These are phyloP conservation scores for Spodoptera exigua DNA, from an alignment of 2,888 invertebrate species.

Conservation along the genomic window DNA sequence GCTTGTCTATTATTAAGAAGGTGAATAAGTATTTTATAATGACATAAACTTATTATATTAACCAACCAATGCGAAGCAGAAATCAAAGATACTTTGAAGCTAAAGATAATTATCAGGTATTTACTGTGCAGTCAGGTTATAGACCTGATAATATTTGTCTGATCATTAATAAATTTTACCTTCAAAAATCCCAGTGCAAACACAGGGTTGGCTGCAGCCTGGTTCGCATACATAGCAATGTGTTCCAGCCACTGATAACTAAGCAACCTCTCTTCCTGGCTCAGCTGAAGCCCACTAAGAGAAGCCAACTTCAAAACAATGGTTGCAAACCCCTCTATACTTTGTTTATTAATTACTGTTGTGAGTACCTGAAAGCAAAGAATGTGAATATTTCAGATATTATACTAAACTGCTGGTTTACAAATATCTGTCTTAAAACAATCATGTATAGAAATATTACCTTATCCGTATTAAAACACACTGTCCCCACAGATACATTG, in stretches of 20 bases:
- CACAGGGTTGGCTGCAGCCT: constrained; percentile 77
- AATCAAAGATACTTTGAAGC: too few relatives aligned
- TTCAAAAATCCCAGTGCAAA: constrained; percentile 86
- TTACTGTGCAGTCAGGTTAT: background rate
- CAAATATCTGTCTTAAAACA: background rate
- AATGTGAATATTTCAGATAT: constrained; percentile 7
- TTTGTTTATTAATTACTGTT: constrained; percentile 79
- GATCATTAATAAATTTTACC: constrained; percentile 67
- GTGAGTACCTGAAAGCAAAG: constrained; percentile 83
- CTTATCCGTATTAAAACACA: constrained; percentile 88
- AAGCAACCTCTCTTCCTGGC: constrained; percentile 78
- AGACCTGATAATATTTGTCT: too few relatives aligned
- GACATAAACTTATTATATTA: too few relatives aligned
- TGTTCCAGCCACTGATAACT: constrained; percentile 92
- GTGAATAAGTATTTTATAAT: too few relatives aligned
- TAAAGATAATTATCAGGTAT: too few relatives aligned
- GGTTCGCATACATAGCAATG: constrained; percentile 88
- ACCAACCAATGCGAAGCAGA: too few relatives aligned
- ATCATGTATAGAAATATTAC: constrained; percentile 58
- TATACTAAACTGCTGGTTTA: too few relatives aligned
- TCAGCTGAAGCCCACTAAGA: constrained; percentile 78
- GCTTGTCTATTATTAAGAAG: too few relatives aligned
- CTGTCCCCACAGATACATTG: constrained; percentile 83
- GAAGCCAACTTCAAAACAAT: constrained; percentile 84
- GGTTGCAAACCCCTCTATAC: constrained; percentile 85